Conservation (phyloP, 2,797 vertebrate species). For the Gambelia wislizenii region DNA sequence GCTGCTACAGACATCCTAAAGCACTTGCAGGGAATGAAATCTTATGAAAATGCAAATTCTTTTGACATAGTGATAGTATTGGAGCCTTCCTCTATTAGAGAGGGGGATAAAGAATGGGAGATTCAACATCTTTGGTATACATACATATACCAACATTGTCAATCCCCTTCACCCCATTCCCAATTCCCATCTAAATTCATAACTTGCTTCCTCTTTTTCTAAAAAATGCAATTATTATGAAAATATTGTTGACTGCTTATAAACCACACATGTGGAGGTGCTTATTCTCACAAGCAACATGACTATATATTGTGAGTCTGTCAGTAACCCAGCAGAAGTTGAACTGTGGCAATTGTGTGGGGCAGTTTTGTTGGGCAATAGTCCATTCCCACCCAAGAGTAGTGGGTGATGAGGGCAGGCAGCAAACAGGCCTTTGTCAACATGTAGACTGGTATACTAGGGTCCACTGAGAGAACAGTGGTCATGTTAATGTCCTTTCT, state of each 20-base stretch:
- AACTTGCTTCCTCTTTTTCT: not conserved
- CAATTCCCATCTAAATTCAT: slow-evolving; percentile 5
- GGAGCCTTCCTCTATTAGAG: not conserved
- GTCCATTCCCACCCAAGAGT: not conserved
- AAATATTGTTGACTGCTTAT: not conserved
- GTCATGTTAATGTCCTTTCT: too few species aligned
- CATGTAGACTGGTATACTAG: not conserved
- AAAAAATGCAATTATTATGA: not conserved
- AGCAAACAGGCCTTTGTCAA: not conserved
- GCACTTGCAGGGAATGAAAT: slow-evolving; percentile 18
- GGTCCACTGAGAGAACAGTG: too few species aligned
- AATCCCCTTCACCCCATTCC: not conserved
- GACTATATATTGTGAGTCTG: not conserved
- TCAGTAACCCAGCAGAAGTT: not conserved
- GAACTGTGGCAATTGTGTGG: not conserved
- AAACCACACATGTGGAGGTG: not conserved
- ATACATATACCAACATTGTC: not conserved
- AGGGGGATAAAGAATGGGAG: not conserved
- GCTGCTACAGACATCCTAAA: slow-evolving; percentile 8
- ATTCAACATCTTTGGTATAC: not conserved
- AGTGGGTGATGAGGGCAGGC: not conserved
- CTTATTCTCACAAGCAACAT: slow-evolving; percentile 1
- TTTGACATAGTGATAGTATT: not conserved
- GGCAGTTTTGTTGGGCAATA: not conserved
- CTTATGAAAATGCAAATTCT: slow-evolving; percentile 40